phyloP scores from a whole-genome alignment of 1,140 invertebrate genomes.

The Marisa cornuarietis region DNA sequence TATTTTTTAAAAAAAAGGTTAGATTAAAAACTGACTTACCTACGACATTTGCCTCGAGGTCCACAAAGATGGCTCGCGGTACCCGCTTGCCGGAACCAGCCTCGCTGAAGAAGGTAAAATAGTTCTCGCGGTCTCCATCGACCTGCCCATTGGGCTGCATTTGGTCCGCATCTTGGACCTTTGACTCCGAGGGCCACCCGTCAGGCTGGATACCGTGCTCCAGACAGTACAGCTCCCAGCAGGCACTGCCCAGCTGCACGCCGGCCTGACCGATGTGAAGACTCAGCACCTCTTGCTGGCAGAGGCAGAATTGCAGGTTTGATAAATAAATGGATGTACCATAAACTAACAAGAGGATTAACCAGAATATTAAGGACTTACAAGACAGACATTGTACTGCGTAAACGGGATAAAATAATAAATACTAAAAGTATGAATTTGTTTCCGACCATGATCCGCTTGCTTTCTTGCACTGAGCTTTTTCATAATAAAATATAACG shows the following conservation, averaged over 20 bases:
- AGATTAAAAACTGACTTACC: slow-evolving; percentile 68
- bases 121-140: neutral
- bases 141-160: neutral
- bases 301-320: too few species aligned
- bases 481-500: too few species aligned
- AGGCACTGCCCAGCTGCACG: slow-evolving; percentile 88
- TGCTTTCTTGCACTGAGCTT: too few species aligned
- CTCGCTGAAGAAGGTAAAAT: slow-evolving; percentile 22
- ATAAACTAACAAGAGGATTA: too few species aligned
- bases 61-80: slow-evolving; percentile 83
- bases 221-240: slow-evolving; percentile 78
- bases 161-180: neutral
- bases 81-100: slow-evolving; percentile 81
- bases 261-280: slow-evolving; percentile 75
- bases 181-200: slow-evolving; percentile 64
- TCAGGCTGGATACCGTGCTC: slow-evolving; percentile 92
- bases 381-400: too few species aligned
- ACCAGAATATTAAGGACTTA: too few species aligned
- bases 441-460: too few species aligned
- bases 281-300: slow-evolving; percentile 76
- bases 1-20: too few species aligned
- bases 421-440: too few species aligned
- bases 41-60: slow-evolving; percentile 87
- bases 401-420: too few species aligned
- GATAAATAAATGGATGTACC: too few species aligned